Evolutionary conservation across 2,113 vertebrate genomes (phyloP).

Genomic region (Scolopax mira): DNA sequence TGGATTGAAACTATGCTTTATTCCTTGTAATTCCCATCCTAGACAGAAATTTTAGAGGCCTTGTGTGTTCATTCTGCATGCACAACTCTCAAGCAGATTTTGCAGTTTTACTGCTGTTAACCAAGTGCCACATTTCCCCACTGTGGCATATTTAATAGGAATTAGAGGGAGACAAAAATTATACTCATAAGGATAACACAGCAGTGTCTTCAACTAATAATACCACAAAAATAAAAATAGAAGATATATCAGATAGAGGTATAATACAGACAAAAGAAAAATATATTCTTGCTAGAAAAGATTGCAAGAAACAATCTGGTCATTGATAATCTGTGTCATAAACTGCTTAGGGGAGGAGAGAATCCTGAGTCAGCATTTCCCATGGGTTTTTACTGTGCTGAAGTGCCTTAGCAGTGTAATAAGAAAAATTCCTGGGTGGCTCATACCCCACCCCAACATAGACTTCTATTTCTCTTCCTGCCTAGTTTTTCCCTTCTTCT

Average conservation of each 20-base stretch:
- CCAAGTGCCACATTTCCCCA: neutral
- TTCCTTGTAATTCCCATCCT: neutral
- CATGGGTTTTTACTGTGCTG: neutral
- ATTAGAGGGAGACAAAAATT: neutral
- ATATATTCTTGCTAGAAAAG: neutral
- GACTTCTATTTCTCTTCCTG: neutral
- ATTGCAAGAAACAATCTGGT: neutral
- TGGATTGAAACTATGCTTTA: neutral
- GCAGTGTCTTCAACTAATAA: neutral
- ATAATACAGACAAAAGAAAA: neutral
- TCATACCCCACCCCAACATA: neutral
- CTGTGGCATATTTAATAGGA: neutral
- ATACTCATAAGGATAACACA: neutral
- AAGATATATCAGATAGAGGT: neutral
- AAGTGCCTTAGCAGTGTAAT: neutral
- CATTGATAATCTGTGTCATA: neutral
- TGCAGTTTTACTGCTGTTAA: neutral
- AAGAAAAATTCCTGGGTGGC: neutral
- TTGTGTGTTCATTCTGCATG: neutral
- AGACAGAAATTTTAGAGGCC: neutral
- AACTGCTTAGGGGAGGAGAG: neutral
- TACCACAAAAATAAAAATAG: neutral
- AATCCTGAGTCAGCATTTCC: neutral
- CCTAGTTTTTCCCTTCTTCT: neutral
- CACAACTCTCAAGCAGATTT: neutral